Conservation (phyloP, 2,888 invertebrate genomes). For the Chalcis sispes region DNA sequence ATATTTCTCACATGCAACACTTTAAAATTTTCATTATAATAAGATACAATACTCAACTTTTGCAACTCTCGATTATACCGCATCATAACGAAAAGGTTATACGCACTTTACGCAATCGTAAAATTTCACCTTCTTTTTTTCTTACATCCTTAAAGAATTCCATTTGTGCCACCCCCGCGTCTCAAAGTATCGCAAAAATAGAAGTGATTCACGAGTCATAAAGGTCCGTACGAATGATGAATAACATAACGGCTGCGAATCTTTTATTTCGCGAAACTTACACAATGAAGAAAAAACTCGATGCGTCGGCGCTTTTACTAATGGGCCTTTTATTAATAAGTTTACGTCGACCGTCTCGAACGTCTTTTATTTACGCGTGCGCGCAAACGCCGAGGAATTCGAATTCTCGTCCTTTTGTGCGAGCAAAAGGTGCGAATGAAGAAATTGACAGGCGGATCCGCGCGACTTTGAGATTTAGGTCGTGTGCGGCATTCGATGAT, state of each 20-base stretch:
- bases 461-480: constrained; percentile 9
- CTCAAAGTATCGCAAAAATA: no score
- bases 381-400: neutral
- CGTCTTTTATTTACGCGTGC: neutral
- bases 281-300: constrained; percentile 23
- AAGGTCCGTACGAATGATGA: constrained; percentile 6
- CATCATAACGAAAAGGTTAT: neutral
- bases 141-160: neutral
- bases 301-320: neutral
- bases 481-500: constrained; percentile 7
- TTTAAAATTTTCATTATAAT: no score
- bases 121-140: neutral
- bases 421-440: constrained; percentile 7
- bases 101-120: neutral
- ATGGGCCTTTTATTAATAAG: constrained; percentile 22
- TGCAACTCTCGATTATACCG: constrained; percentile 1
- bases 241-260: neutral
- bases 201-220: neutral
- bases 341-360: neutral
- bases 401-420: neutral
- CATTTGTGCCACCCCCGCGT: constrained; percentile 6
- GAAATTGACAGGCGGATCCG: constrained; percentile 14
- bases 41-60: no score
- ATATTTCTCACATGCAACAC: no score
- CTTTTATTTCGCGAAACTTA: constrained; percentile 33